A percentile compares a stretch with the other conserved stretches of the same genome.
These are phyloP conservation scores for Gisinianus flammeolus DNA, from an alignment of 2,888 invertebrate genomes.

Conservation along the genomic window DNA sequence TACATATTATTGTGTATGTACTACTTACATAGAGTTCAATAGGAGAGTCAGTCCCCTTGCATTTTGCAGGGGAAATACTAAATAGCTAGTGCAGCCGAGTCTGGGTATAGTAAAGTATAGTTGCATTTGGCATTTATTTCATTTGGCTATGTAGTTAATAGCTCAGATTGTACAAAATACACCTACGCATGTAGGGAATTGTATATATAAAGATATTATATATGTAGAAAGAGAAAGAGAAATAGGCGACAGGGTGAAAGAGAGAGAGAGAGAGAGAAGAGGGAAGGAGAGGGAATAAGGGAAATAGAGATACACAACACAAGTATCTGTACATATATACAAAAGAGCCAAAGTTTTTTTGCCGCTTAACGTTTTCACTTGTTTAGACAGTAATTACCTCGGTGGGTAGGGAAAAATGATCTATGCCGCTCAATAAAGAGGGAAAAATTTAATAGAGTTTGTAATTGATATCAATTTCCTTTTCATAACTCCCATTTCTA, in stretches of 20 bases:
- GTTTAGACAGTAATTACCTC: slow-evolving; percentile 46
- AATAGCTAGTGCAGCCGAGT: not conserved
- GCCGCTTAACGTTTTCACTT: slow-evolving; percentile 2
- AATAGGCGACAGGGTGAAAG: not conserved
- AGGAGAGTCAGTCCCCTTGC: too few relatives aligned
- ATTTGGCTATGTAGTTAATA: not conserved
- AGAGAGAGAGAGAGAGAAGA: not conserved
- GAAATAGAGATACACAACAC: not conserved
- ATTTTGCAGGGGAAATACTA: not conserved
- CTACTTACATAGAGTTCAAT: too few relatives aligned
- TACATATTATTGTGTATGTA: too few relatives aligned
- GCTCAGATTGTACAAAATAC: too few relatives aligned
- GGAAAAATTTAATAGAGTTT: slow-evolving; percentile 52
- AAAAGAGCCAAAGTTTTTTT: not conserved
- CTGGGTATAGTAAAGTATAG: not conserved
- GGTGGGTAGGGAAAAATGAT: slow-evolving; percentile 42
- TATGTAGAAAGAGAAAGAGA: not conserved
- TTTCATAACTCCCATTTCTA: too few relatives aligned
- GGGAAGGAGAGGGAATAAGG: not conserved
- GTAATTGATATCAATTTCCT: slow-evolving; percentile 46
- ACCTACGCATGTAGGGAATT: not conserved
- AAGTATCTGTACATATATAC: too few relatives aligned
- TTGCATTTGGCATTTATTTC: not conserved
- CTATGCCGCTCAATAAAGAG: slow-evolving; percentile 47
- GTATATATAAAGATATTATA: not conserved